phyloP scores from a whole-genome alignment of 1,140 invertebrate genomes.

The Drosophila tristis region DNA sequence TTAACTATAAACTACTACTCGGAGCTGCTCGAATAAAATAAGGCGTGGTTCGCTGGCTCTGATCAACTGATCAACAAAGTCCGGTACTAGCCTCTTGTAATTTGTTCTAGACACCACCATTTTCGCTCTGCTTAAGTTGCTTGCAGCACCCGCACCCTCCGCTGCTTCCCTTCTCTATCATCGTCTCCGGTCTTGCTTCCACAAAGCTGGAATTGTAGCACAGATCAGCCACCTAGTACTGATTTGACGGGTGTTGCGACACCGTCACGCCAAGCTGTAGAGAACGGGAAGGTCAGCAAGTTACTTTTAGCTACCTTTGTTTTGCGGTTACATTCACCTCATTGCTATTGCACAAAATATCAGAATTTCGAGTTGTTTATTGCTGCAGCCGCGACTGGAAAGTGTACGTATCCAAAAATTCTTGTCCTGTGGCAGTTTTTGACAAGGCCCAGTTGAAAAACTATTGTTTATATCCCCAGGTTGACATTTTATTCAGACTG shows the following conservation, averaged over 20 bases:
- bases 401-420: no score
- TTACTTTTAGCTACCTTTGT: slow-evolving; percentile 29
- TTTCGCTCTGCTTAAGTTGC: slow-evolving; percentile 18
- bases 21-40: slow-evolving; percentile 1
- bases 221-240: slow-evolving; percentile 1
- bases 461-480: no score
- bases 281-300: slow-evolving; percentile 69
- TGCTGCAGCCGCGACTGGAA: no score
- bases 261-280: slow-evolving; percentile 52
- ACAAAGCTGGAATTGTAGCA: slow-evolving; percentile 8
- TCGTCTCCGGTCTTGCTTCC: background rate
- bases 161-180: background rate
- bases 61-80: background rate
- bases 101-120: slow-evolving; percentile 38
- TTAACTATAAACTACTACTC: slow-evolving; percentile 1
- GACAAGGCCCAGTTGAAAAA: no score
- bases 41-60: slow-evolving; percentile 27
- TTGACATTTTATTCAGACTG: background rate
- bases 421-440: no score
- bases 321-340: slow-evolving; percentile 14
- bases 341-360: slow-evolving; percentile 12
- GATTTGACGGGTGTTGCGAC: slow-evolving; percentile 51
- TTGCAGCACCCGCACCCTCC: background rate
- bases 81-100: slow-evolving; percentile 27
- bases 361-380: background rate